Evolutionary conservation across 2,113 vertebrate species (phyloP), one percentile per base, ranked within the genome.

Genomic region (Lophura nycthemera): DNA sequence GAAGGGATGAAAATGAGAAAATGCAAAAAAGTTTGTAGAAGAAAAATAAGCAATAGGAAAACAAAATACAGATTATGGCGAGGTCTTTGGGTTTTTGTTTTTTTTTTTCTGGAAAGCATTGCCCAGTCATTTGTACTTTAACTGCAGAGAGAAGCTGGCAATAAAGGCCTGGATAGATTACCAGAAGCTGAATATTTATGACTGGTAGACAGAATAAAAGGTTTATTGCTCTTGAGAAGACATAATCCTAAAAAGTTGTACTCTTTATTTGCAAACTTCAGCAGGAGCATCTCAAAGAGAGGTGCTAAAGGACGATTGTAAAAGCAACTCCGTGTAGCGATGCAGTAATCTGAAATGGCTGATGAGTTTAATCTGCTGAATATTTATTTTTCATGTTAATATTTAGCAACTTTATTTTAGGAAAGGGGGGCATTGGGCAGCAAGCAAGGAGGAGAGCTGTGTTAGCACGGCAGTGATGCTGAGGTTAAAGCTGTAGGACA

Each of bases 111-210:
- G 64, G 59, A 91, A 69, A 40, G 4, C 15, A 4, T 59, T 74
- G 21, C 29, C 38, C 25, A 12, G 29, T 3, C 8, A 0, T 0
- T 0, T 65, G 30, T 54, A 20, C 12, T 77, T 45, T 42, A 88
- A 42, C n/a, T 60, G 34, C 40, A 29, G 22, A n/a, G 14, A 56
- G 73, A 88, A 86, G 13, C 42, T 64, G 29, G 14, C 29, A 16
- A 13, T 67, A 36, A 78, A 88, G 4, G 12, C 45, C 83, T 71
- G 57, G 77, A 43, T 12, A 56, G 64, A 59, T 83, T 79, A 32
- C 40, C 85, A 42, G 38, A 83, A 88, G 50, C 73, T 91, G 50
- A 38, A 34, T 77, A 17, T 88, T 94, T 94, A 88, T 47, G 81
- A 10, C 34, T 40, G 32, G 9, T 25, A 67, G 48, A 47, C 14